Percentiles rank a stretch among this genome's conserved stretches.
Conservation (phyloP, 2,888 invertebrate genomes). For the Deladenus siricidicola region DNA sequence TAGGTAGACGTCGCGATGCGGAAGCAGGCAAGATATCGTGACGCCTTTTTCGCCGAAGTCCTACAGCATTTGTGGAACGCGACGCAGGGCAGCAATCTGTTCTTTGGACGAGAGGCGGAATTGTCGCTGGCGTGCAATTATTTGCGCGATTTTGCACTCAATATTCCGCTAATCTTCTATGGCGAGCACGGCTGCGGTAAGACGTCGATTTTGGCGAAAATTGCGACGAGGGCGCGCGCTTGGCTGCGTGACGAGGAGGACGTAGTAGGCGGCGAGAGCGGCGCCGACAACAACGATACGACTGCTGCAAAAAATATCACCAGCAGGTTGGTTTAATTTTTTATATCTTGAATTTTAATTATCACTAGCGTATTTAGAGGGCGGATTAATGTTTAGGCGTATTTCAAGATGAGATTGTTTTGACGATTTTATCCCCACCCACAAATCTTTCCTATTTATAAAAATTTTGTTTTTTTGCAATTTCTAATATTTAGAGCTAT, state of each 20-base stretch:
- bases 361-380: too few relatives aligned
- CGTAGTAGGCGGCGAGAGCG: background rate
- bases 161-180: conserved; percentile 65
- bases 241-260: conserved; percentile 28
- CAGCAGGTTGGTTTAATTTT: background rate
- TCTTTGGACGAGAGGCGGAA: conserved; percentile 82
- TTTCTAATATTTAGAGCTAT: too few relatives aligned
- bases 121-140: conserved; percentile 71
- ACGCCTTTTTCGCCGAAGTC: conserved; percentile 28
- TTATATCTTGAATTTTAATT: too few relatives aligned
- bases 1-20: conserved; percentile 44
- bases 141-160: conserved; percentile 66
- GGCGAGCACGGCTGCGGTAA: conserved; percentile 97
- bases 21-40: conserved; percentile 41
- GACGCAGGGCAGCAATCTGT: conserved; percentile 54
- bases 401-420: too few relatives aligned
- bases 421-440: too few relatives aligned
- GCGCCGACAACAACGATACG: background rate
- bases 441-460: too few relatives aligned
- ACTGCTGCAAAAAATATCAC: background rate
- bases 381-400: too few relatives aligned
- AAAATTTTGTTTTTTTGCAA: too few relatives aligned
- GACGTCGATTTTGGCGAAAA: conserved; percentile 85
- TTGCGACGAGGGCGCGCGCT: conserved; percentile 60
- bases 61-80: conserved; percentile 33